Conservation (phyloP, 2,888 invertebrate species). For the Macaria notata region DNA sequence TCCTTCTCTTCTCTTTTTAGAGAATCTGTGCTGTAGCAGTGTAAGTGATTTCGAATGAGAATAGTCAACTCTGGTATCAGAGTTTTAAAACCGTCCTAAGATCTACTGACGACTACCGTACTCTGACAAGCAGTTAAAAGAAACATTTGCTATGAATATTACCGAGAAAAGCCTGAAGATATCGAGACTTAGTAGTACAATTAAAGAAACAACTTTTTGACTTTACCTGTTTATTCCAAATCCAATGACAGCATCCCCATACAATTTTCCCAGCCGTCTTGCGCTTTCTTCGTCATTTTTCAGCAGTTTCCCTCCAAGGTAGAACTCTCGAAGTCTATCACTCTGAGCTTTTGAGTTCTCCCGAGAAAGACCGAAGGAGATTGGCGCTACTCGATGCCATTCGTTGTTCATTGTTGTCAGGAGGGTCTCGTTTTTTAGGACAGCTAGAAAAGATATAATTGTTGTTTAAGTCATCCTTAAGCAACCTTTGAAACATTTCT, state of each 20-base stretch:
- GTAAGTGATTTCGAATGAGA: too few relatives aligned
- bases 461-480: not conserved
- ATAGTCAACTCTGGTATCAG: too few relatives aligned
- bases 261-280: constrained; percentile 74
- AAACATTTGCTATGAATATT: too few relatives aligned
- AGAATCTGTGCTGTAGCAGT: too few relatives aligned
- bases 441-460: constrained; percentile 53
- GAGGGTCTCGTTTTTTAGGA: constrained; percentile 80
- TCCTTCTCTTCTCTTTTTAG: too few relatives aligned
- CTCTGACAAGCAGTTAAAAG: too few relatives aligned
- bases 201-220: too few relatives aligned
- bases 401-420: constrained; percentile 81
- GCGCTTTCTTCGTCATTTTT: constrained; percentile 60
- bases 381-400: constrained; percentile 85
- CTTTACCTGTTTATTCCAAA: constrained; percentile 80
- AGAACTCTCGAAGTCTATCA: constrained; percentile 73
- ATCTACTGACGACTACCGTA: too few relatives aligned
- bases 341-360: constrained; percentile 78
- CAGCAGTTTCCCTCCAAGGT: constrained; percentile 56
- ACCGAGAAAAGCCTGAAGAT: too few relatives aligned
- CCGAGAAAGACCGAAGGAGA: constrained; percentile 84
- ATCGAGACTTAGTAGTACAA: too few relatives aligned
- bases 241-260: constrained; percentile 82
- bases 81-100: too few relatives aligned
- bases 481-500: too few relatives aligned